These are phyloP conservation scores for Aphyosemion australe DNA, from an alignment of 2,113 vertebrate genomes.

Conservation along the genomic window DNA sequence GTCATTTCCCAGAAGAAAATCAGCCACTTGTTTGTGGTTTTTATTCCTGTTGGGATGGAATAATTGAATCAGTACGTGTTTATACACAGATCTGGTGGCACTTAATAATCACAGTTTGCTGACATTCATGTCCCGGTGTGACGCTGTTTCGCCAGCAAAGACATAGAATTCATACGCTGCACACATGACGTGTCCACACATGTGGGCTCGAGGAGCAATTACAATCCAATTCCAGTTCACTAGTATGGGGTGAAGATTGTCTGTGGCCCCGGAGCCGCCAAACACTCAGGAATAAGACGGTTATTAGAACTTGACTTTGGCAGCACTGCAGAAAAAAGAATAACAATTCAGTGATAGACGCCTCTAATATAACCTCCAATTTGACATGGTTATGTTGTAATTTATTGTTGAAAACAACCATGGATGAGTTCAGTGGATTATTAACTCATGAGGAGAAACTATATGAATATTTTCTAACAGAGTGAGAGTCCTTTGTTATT, in stretches of 20 bases:
- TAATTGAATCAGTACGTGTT: constrained; percentile 55
- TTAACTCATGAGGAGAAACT: too few relatives aligned
- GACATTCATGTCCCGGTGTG: constrained; percentile 23
- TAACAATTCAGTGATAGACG: background rate
- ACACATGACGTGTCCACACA: constrained; percentile 17
- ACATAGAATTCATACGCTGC: constrained; percentile 13
- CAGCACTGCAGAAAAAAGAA: constrained; percentile 1
- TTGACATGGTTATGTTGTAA: background rate
- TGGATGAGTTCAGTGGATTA: background rate
- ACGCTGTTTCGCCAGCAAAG: constrained; percentile 7
- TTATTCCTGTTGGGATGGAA: constrained; percentile 44
- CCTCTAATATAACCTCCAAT: constrained; percentile 14
- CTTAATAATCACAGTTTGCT: constrained; percentile 46
- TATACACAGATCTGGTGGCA: constrained; percentile 35
- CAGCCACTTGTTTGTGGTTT: constrained; percentile 30
- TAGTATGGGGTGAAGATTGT: constrained; percentile 33
- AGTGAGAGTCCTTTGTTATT: too few relatives aligned
- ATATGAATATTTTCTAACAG: too few relatives aligned
- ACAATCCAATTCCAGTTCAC: constrained; percentile 27
- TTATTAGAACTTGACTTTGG: constrained; percentile 33
- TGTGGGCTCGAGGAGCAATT: constrained; percentile 42
- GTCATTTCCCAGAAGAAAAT: constrained; percentile 19
- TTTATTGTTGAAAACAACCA: constrained; percentile 8
- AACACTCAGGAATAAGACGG: constrained; percentile 25
- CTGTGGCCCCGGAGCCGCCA: constrained; percentile 24